These are phyloP conservation scores for Danionella cerebrum DNA, from an alignment of 2,113 vertebrate genomes.

Conservation along the genomic window DNA sequence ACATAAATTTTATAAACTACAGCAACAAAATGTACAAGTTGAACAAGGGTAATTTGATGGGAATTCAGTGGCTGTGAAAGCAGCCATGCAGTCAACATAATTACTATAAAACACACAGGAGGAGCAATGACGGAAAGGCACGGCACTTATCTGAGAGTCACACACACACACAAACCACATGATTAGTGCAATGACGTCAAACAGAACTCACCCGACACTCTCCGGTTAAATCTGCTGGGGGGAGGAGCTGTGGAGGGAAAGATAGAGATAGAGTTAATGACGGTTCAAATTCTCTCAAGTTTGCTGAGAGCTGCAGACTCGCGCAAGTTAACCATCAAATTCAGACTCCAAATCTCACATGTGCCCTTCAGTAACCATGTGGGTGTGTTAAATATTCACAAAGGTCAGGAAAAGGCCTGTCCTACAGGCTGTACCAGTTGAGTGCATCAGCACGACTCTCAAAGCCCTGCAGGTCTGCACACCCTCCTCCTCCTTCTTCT, in stretches of 20 bases:
- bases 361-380: slow-evolving; percentile 24
- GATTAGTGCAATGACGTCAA: slow-evolving; percentile 42
- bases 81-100: slow-evolving; percentile 16
- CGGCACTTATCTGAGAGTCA: slow-evolving; percentile 13
- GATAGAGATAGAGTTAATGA: slow-evolving; percentile 18
- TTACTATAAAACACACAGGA: slow-evolving; percentile 51
- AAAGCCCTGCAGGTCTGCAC: slow-evolving; percentile 20
- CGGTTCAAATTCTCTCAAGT: slow-evolving; percentile 17
- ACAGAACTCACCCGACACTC: slow-evolving; percentile 86
- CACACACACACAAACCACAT: slow-evolving; percentile 34
- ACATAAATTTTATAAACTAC: not conserved
- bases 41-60: not conserved
- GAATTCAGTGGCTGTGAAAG: not conserved
- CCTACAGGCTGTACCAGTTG: slow-evolving; percentile 20
- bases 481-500: slow-evolving; percentile 21
- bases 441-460: not conserved
- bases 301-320: not conserved
- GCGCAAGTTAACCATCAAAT: slow-evolving; percentile 3
- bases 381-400: slow-evolving; percentile 17
- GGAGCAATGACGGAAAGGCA: slow-evolving; percentile 19
- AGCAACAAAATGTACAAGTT: not conserved
- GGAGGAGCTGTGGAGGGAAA: slow-evolving; percentile 73
- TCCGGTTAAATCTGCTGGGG: slow-evolving; percentile 82
- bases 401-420: slow-evolving; percentile 17
- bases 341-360: slow-evolving; percentile 14